Evolutionary conservation across 1,140 invertebrate genomes (phyloP).

Genomic region (Piezodorus guildinii): DNA sequence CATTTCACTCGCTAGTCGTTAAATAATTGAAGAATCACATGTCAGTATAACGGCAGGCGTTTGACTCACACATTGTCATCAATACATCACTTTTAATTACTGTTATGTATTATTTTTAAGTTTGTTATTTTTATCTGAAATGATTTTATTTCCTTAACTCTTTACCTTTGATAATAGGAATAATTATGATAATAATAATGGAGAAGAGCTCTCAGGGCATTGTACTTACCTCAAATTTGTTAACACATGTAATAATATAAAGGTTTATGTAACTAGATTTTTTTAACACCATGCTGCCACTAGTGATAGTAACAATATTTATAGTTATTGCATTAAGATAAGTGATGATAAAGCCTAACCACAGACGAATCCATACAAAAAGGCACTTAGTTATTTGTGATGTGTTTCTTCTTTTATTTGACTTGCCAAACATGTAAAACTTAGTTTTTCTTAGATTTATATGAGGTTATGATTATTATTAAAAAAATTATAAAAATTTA

Average conservation of each 20-base stretch:
- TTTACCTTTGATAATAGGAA: background rate
- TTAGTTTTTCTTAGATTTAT: constrained; percentile 10
- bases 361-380: background rate
- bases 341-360: no score
- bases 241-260: background rate
- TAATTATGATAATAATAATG: constrained; percentile 1
- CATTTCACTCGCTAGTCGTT: constrained; percentile 6
- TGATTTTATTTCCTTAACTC: background rate
- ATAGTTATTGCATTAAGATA: no score
- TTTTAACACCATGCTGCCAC: constrained; percentile 14
- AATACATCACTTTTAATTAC: background rate
- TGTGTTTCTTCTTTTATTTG: constrained; percentile 22
- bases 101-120: background rate
- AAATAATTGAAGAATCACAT: constrained; percentile 20
- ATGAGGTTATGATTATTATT: constrained; percentile 8
- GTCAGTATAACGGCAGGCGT: constrained; percentile 1
- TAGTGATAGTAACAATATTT: background rate
- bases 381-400: background rate
- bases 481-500: constrained; percentile 7
- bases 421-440: constrained; percentile 9
- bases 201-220: constrained; percentile 9
- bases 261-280: background rate
- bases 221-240: constrained; percentile 10
- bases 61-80: constrained; percentile 10
- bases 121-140: background rate